phyloP scores from a whole-genome alignment of 2,797 vertebrate species.

The Melanitta fusca region DNA sequence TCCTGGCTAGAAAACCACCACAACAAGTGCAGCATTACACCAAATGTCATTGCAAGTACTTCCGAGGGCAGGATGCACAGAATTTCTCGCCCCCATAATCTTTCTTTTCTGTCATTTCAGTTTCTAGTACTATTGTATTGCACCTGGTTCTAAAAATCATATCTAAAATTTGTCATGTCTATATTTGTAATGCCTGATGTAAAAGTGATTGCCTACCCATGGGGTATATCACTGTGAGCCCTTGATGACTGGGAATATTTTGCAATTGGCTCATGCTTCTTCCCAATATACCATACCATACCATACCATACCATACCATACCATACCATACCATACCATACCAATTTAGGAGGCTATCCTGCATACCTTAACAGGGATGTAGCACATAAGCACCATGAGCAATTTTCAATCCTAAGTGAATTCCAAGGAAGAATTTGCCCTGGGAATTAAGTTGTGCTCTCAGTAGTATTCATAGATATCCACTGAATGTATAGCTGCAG shows the following conservation, averaged over 20 bases:
- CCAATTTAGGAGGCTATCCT: neutral
- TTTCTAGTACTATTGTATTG: neutral
- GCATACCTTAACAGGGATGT: neutral
- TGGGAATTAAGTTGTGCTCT: slow-evolving; percentile 5
- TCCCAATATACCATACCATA: neutral
- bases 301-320: neutral
- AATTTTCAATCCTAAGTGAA: neutral
- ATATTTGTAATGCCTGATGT: slow-evolving; percentile 9
- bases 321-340: neutral
- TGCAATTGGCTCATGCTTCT: slow-evolving; percentile 18
- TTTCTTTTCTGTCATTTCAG: neutral
- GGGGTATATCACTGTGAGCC: neutral
- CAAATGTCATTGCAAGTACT: neutral
- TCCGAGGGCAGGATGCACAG: neutral
- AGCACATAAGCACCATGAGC: neutral
- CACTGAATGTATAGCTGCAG: neutral
- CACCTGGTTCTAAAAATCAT: neutral
- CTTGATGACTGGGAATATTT: neutral
- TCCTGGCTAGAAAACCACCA: neutral
- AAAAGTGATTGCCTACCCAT: slow-evolving; percentile 9
- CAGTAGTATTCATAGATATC: neutral
- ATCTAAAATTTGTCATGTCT: neutral
- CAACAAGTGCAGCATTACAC: neutral
- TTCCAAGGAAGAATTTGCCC: neutral
- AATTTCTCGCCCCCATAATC: neutral